Evolutionary conservation across 2,888 invertebrate genomes (phyloP).

Genomic region (Lysandra bellargus): DNA sequence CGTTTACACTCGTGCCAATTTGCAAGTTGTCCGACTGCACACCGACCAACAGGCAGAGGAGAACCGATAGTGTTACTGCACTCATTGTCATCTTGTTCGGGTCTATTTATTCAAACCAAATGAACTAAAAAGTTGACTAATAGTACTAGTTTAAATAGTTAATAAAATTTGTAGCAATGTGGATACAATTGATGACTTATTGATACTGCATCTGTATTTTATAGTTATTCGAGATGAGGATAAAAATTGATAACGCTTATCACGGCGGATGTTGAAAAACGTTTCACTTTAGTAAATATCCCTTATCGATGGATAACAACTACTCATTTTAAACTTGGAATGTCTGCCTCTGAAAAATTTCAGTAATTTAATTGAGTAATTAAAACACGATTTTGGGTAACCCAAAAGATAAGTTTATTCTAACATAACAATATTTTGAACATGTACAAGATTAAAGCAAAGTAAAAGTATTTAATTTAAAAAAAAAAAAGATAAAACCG

Average conservation of each 20-base stretch:
- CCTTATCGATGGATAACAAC: neutral
- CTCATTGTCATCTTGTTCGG: conserved; percentile 40
- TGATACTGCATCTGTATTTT: neutral
- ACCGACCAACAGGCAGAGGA: conserved; percentile 40
- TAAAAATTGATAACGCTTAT: neutral
- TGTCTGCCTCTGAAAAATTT: neutral
- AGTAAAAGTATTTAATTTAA: too few species aligned
- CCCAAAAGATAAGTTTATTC: too few species aligned
- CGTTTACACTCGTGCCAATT: conserved; percentile 54
- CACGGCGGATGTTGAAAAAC: neutral
- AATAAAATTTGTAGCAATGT: neutral
- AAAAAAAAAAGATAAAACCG: too few species aligned
- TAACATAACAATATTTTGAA: too few species aligned
- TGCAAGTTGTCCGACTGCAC: conserved; percentile 49
- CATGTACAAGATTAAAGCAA: too few species aligned
- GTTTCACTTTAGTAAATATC: neutral
- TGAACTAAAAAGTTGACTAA: too few species aligned
- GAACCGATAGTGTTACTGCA: conserved; percentile 35
- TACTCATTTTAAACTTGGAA: neutral
- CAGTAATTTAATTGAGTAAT: too few species aligned
- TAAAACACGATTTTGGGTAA: too few species aligned
- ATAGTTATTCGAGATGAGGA: neutral
- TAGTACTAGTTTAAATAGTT: neutral
- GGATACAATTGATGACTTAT: neutral
- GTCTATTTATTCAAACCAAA: neutral